A percentile compares a stretch with the other conserved stretches of the same genome.
These are phyloP conservation scores for Natrix natrix DNA, from an alignment of 2,797 vertebrate genomes.

Conservation along the genomic window DNA sequence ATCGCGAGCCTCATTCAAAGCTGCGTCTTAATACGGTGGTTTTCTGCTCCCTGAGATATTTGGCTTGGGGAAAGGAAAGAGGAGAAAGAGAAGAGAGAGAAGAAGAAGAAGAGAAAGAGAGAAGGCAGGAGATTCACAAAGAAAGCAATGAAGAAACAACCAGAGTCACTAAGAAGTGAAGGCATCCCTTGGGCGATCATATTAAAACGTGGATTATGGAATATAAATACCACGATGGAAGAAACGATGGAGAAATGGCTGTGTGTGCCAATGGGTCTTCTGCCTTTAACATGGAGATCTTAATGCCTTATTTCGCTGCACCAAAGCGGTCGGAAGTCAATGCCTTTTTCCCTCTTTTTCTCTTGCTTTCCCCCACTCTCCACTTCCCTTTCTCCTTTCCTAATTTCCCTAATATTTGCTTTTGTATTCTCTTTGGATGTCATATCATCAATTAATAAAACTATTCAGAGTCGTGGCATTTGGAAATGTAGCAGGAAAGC, in stretches of 20 bases:
- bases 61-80: not conserved
- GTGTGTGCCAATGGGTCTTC: not conserved
- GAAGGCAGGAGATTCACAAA: not conserved
- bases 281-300: not conserved
- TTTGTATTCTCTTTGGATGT: no score
- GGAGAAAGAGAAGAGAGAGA: not conserved
- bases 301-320: no score
- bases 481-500: not conserved
- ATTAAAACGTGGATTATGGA: not conserved
- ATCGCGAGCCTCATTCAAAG: not conserved
- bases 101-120: not conserved
- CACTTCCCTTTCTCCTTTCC: no score
- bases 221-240: not conserved
- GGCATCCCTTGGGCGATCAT: not conserved
- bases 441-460: no score
- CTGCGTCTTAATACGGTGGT: not conserved
- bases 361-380: no score
- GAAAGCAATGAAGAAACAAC: not conserved
- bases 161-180: not conserved
- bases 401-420: no score
- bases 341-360: no score
- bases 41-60: not conserved
- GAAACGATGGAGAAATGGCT: not conserved
- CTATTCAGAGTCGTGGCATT: no score
- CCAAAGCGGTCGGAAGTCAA: no score